phyloP scores from a whole-genome alignment of 2,888 invertebrate species.

The Fabriciana adippe region DNA sequence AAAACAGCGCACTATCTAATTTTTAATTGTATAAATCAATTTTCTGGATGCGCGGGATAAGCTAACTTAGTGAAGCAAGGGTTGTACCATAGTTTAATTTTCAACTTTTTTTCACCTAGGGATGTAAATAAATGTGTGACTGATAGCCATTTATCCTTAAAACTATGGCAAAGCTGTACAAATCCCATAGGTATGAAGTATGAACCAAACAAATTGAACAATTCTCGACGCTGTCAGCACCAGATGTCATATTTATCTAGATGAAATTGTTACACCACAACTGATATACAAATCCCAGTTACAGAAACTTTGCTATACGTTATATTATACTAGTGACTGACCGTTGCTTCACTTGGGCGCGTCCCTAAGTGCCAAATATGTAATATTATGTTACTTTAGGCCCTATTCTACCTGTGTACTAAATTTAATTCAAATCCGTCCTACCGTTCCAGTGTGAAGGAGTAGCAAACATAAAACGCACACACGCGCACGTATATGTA shows the following conservation, averaged over 20 bases:
- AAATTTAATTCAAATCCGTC: too few species aligned
- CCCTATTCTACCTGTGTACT: too few species aligned
- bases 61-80: too few species aligned
- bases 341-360: too few species aligned
- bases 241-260: constrained; percentile 20
- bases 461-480: too few species aligned
- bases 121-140: background rate
- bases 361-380: too few species aligned
- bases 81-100: too few species aligned
- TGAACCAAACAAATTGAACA: constrained; percentile 12
- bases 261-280: constrained; percentile 10
- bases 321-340: background rate
- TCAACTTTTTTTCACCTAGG: background rate
- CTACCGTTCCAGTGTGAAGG: too few species aligned
- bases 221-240: constrained; percentile 12
- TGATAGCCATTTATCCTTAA: constrained; percentile 1
- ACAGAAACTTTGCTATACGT: background rate
- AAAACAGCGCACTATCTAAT: background rate
- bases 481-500: too few species aligned
- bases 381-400: too few species aligned
- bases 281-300: background rate
- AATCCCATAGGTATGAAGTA: background rate
- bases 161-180: background rate
- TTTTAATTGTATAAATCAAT: too few species aligned
- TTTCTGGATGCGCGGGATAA: too few species aligned